These are phyloP conservation scores for Hystrix cristata DNA, from an alignment of 2,113 vertebrate species.

Conservation along the genomic window DNA sequence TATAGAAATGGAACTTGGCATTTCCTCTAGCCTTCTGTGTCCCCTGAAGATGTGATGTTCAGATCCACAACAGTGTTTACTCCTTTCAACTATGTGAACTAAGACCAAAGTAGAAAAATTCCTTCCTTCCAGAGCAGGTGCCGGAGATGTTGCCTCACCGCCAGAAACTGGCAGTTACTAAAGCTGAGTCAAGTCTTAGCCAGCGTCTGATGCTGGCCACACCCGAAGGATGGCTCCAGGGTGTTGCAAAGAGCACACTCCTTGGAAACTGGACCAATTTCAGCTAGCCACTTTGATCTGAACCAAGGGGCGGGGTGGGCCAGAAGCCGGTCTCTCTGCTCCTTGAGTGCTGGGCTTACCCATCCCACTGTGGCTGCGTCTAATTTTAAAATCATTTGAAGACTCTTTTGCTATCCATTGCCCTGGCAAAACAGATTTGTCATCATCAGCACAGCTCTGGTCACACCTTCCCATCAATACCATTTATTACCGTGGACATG, in stretches of 20 bases:
- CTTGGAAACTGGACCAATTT: slow-evolving; percentile 66
- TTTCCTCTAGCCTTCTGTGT: not conserved
- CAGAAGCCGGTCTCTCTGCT: not conserved
- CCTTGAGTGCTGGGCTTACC: not conserved
- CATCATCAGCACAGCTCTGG: not conserved
- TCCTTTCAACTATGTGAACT: not conserved
- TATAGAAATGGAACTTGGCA: not conserved
- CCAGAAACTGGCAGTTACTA: slow-evolving; percentile 35
- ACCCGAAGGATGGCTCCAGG: slow-evolving; percentile 65
- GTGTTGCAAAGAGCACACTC: slow-evolving; percentile 29
- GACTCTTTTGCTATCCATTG: not conserved
- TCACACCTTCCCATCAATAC: not conserved
- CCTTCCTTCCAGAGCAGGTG: slow-evolving; percentile 30
- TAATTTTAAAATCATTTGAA: not conserved
- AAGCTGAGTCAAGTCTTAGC: slow-evolving; percentile 71
- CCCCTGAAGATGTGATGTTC: not conserved
- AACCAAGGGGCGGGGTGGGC: not conserved
- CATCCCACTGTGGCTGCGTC: not conserved
- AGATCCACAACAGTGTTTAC: not conserved
- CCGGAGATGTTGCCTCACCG: not conserved
- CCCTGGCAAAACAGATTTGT: not conserved
- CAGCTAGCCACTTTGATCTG: slow-evolving; percentile 72
- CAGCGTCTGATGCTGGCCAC: slow-evolving; percentile 76
- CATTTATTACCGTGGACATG: not conserved
- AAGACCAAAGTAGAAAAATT: not conserved